Evolutionary conservation across 1,140 invertebrate genomes (phyloP), one percentile per base, ranked within the genome.

Genomic region (Drosophila cardini): DNA sequence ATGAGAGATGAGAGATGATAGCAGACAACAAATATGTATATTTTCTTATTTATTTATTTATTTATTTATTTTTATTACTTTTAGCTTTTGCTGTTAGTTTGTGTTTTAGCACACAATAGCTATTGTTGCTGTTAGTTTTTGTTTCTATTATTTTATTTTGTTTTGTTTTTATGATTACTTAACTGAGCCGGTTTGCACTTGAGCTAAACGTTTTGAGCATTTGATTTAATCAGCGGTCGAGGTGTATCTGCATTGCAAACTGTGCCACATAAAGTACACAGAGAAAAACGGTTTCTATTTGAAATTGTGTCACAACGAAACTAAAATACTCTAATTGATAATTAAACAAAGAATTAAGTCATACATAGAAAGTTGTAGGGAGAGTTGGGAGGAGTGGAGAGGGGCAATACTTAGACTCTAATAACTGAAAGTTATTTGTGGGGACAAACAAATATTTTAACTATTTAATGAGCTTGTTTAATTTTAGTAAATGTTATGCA

Each of bases 131-230:
- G 36, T 46, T 46, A 26, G 58, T 76, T 48, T 76, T 72, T 32
- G n/a, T n/a, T n/a, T n/a, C n/a, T n/a, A n/a, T n/a, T n/a, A n/a
- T n/a, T n/a, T n/a, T n/a, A n/a, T n/a, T n/a, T n/a, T 3, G 21
- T 26, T 72, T 68, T 48, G 40, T 36, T 13, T 60, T 68, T 21
- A 26, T 72, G 71, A 83, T 83, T 84, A 84, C 72, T 83, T 77
- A 80, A 58, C 76, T 38, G 79, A 87, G 84, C 83, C 80, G 80
- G 84, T 87, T 87, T 83, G 76, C 84, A 77, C 69, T 89, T 83
- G 69, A 79, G 67, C 53, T 72, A 67, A 71, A 58, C 62, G 56
- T 76, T 76, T 79, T 76, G 56, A 71, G 50, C 62, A 58, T 76
- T 76, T 79, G 72, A 78, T 76, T 82, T 72, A 86, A 86, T 86